These are phyloP conservation scores for Solen grandis DNA, from an alignment of 1,140 invertebrate genomes.

Conservation along the genomic window DNA sequence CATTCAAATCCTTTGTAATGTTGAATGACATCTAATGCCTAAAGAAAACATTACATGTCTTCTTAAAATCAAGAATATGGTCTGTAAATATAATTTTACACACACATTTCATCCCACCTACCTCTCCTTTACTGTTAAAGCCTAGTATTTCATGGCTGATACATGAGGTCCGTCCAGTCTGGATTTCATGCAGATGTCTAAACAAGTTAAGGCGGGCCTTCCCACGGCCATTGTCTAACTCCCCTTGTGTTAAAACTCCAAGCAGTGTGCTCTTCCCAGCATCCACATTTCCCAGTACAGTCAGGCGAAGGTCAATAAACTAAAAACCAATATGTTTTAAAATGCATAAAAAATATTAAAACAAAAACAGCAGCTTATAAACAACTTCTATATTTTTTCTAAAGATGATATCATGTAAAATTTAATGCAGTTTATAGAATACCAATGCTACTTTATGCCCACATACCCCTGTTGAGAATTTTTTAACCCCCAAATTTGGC, in stretches of 20 bases:
- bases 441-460: no score
- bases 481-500: no score
- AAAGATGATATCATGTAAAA: neutral
- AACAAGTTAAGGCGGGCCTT: constrained; percentile 97
- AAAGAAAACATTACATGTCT: no score
- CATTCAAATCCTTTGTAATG: no score
- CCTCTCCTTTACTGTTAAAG: constrained; percentile 84
- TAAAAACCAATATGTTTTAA: constrained; percentile 57
- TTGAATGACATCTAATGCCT: no score
- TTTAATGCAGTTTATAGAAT: no score
- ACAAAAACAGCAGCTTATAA: no score
- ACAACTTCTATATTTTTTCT: neutral
- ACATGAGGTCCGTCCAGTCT: constrained; percentile 96
- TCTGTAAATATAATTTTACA: no score
- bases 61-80: no score
- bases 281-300: constrained; percentile 96
- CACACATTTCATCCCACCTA: no score
- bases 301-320: constrained; percentile 91
- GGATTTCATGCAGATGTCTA: constrained; percentile 97
- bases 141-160: constrained; percentile 98
- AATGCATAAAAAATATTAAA: neutral
- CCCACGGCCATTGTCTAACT: constrained; percentile 97
- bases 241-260: constrained; percentile 96
- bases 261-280: constrained; percentile 96
- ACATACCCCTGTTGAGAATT: no score